phyloP scores from a whole-genome alignment of 2,888 invertebrate species.

The Mylabris sibirica region DNA sequence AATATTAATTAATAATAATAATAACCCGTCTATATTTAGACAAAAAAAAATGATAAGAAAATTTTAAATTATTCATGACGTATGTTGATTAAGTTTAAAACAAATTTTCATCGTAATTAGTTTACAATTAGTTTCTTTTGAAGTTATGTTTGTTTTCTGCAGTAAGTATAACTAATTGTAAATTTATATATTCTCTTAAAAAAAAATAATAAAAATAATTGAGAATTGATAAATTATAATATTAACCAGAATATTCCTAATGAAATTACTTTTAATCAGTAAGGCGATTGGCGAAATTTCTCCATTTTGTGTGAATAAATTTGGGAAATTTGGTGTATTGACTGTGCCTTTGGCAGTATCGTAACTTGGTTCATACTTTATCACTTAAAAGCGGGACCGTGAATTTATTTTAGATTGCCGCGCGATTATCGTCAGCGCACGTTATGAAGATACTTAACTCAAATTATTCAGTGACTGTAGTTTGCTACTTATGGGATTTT shows the following conservation, averaged over 20 bases:
- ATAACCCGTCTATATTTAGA: background rate
- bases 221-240: background rate
- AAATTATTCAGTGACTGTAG: too few species aligned
- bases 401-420: too few species aligned
- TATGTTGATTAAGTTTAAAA: slow-evolving; percentile 5
- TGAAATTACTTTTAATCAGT: too few species aligned
- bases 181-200: slow-evolving; percentile 13
- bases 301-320: too few species aligned
- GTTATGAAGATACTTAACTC: too few species aligned
- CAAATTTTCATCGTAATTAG: background rate
- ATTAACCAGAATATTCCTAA: background rate
- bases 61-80: background rate
- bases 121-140: slow-evolving; percentile 21
- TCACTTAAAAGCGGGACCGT: too few species aligned
- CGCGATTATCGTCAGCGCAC: too few species aligned
- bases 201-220: background rate
- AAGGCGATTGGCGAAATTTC: too few species aligned
- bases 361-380: too few species aligned
- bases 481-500: too few species aligned
- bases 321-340: too few species aligned
- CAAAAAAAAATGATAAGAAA: background rate
- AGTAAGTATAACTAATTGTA: slow-evolving; percentile 34
- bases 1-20: slow-evolving; percentile 25
- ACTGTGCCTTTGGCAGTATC: too few species aligned
- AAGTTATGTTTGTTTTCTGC: slow-evolving; percentile 17